phyloP scores from a whole-genome alignment of 2,888 invertebrate genomes.

The Dynastes maya region DNA sequence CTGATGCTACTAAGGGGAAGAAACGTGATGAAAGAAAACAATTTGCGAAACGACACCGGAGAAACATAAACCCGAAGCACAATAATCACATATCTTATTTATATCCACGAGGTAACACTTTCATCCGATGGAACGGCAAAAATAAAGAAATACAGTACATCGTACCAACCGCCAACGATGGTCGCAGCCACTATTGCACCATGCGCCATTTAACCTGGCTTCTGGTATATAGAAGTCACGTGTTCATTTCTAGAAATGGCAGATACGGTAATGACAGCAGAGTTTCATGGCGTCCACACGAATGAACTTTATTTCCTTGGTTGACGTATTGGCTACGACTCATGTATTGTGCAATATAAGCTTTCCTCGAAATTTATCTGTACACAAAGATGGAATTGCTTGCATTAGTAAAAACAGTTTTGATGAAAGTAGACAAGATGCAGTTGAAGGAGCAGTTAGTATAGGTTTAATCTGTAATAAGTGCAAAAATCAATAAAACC shows the following conservation, averaged over 20 bases:
- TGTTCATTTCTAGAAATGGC: slow-evolving; percentile 35
- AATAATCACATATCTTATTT: slow-evolving; percentile 57
- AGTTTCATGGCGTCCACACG: slow-evolving; percentile 22
- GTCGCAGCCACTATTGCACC: slow-evolving; percentile 36
- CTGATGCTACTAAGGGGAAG: slow-evolving; percentile 12
- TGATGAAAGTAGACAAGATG: no score
- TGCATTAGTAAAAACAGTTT: no score
- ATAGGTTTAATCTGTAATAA: no score
- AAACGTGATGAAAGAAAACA: slow-evolving; percentile 41
- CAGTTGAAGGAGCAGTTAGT: no score
- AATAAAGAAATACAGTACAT: slow-evolving; percentile 41
- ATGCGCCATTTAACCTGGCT: slow-evolving; percentile 48
- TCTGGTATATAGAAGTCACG: slow-evolving; percentile 39
- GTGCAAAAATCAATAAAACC: no score
- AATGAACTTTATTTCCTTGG: slow-evolving; percentile 30
- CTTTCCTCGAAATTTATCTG: neutral
- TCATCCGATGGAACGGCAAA: slow-evolving; percentile 43
- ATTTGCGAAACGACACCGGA: slow-evolving; percentile 46
- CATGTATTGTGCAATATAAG: neutral
- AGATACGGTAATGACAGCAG: slow-evolving; percentile 35
- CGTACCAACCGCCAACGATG: slow-evolving; percentile 15
- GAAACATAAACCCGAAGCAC: slow-evolving; percentile 51
- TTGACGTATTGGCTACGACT: neutral
- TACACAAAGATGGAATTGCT: no score
- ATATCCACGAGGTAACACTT: slow-evolving; percentile 52